Percentiles rank a stretch among this genome's conserved stretches.
phyloP scores from a whole-genome alignment of 2,113 vertebrate genomes.

The Albula goreensis region DNA sequence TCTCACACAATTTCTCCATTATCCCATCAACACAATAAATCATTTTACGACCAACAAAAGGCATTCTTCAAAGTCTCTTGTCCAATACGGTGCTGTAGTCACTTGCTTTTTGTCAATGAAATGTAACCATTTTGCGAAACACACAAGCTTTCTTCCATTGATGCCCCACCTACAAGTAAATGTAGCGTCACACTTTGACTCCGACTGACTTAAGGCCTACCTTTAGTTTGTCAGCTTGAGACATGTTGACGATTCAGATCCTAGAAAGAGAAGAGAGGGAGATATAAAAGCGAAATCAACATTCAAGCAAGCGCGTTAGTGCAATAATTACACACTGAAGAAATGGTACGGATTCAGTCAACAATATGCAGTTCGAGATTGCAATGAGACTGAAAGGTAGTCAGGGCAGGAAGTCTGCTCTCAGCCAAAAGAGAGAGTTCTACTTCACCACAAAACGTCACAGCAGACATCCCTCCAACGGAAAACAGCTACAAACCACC shows the following conservation, averaged over 20 bases:
- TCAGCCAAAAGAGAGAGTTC: neutral
- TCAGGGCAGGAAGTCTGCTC: slow-evolving; percentile 13
- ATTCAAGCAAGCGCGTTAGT: neutral
- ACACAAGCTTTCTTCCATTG: neutral
- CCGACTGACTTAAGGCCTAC: slow-evolving; percentile 42
- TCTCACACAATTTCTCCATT: no score
- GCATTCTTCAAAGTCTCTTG: no score
- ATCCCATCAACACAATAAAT: no score
- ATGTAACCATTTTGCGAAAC: no score
- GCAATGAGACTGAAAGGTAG: neutral
- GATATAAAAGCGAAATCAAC: neutral
- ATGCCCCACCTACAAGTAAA: neutral
- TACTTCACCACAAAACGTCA: slow-evolving; percentile 10
- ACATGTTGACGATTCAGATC: slow-evolving; percentile 42
- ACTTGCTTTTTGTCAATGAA: no score
- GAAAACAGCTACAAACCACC: neutral
- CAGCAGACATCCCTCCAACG: neutral
- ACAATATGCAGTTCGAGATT: neutral
- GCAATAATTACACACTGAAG: neutral
- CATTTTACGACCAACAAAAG: no score
- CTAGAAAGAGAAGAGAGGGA: neutral
- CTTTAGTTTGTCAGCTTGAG: slow-evolving; percentile 76
- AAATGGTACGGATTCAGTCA: neutral
- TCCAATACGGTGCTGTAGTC: no score
- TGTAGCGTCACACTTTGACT: neutral